Percentiles rank a stretch among this genome's conserved stretches.
Conservation (phyloP, 2,113 vertebrate genomes). For the Hippocampus zosterae region DNA sequence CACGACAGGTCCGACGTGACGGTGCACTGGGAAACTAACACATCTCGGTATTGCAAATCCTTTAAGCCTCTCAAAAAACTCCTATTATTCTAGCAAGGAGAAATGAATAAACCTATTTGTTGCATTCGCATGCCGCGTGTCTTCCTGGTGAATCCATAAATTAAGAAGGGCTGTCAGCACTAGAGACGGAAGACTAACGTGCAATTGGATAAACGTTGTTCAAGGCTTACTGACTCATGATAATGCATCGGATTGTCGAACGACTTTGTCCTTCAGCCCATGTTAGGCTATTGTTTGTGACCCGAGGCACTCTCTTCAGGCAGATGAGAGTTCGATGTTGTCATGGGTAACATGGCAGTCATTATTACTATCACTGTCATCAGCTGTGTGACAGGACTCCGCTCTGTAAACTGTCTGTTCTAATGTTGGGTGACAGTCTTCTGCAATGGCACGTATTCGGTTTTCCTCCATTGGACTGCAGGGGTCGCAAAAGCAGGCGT, state of each 20-base stretch:
- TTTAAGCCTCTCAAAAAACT: not conserved
- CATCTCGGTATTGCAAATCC: not conserved
- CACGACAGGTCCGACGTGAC: not conserved
- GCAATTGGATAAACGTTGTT: conserved; percentile 1
- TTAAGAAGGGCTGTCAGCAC: conserved; percentile 3
- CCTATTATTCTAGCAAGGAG: not conserved
- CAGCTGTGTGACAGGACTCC: not conserved
- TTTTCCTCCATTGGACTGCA: not conserved
- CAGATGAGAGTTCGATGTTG: conserved; percentile 4
- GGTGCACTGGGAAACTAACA: not conserved
- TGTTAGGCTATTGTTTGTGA: conserved; percentile 1
- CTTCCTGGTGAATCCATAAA: not conserved
- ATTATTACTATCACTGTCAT: conserved; percentile 11
- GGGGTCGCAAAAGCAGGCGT: not conserved
- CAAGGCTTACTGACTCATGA: conserved; percentile 3
- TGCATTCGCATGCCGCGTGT: not conserved
- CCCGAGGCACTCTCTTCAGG: conserved; percentile 1
- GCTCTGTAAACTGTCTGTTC: not conserved
- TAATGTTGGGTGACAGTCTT: conserved; percentile 4
- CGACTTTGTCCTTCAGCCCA: conserved; percentile 7
- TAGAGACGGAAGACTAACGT: not conserved
- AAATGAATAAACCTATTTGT: not conserved
- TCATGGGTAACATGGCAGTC: conserved; percentile 7
- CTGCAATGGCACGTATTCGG: not conserved
- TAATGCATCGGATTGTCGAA: conserved; percentile 1